Conservation (phyloP, 2,113 vertebrate species). For the Physeter macrocephalus region DNA sequence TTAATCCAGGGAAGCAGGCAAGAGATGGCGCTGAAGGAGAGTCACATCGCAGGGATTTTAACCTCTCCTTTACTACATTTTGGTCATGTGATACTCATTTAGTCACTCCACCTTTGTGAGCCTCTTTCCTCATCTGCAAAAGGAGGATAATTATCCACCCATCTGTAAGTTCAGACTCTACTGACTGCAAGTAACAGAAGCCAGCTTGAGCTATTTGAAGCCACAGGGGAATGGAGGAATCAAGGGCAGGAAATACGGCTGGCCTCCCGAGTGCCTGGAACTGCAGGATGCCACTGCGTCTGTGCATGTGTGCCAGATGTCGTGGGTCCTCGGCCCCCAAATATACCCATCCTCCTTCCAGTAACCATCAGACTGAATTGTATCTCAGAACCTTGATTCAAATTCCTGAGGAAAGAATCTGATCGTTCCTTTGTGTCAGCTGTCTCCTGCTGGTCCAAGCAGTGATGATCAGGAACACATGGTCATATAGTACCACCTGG, state of each 20-base stretch:
- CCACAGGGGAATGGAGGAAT: background rate
- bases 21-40: background rate
- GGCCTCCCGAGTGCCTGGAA: background rate
- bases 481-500: background rate
- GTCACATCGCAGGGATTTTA: background rate
- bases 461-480: background rate
- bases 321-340: background rate
- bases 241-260: background rate
- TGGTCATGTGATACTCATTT: background rate
- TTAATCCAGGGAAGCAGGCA: background rate
- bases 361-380: background rate
- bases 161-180: background rate
- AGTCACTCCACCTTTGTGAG: background rate
- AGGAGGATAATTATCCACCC: background rate
- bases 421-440: background rate
- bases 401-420: background rate
- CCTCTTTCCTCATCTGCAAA: background rate
- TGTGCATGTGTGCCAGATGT: background rate
- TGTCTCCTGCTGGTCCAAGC: background rate
- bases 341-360: background rate
- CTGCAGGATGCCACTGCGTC: background rate
- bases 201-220: background rate
- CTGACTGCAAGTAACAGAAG: conserved; percentile 16
- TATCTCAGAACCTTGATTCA: background rate
- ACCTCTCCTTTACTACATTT: background rate